These are phyloP conservation scores for Astatotilapia flaviijosephi DNA, from an alignment of 2,113 vertebrate species.

Conservation along the genomic window DNA sequence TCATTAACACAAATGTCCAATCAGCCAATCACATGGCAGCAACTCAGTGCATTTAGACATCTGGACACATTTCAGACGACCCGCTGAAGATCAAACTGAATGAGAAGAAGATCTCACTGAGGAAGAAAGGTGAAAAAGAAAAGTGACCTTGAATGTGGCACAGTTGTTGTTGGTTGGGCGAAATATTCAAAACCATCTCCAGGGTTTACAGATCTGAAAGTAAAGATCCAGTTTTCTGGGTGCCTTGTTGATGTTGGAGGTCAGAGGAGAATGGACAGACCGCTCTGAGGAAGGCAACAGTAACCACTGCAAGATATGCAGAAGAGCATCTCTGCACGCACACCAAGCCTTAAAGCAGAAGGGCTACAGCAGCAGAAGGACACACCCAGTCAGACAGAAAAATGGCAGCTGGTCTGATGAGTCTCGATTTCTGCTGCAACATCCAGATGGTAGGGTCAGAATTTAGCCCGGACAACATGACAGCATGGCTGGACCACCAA, in stretches of 20 bases:
- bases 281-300: not conserved
- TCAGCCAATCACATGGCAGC: not conserved
- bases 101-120: not conserved
- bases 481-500: not conserved
- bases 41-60: not conserved
- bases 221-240: not conserved
- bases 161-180: not conserved
- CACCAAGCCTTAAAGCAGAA: not conserved
- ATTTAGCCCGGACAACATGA: fast-evolving
- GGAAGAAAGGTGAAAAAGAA: not conserved
- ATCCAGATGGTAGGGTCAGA: not conserved
- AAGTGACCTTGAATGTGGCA: fast-evolving
- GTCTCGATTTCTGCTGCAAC: not conserved
- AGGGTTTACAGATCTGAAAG: not conserved
- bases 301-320: not conserved
- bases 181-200: not conserved
- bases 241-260: not conserved
- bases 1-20: not conserved
- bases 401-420: not conserved
- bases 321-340: not conserved
- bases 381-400: not conserved
- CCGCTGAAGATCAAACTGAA: not conserved
- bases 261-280: not conserved
- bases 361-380: not conserved
- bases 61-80: not conserved